These are phyloP conservation scores for Sarcophilus harrisii DNA, from an alignment of 2,797 vertebrate genomes.

Conservation along the genomic window DNA sequence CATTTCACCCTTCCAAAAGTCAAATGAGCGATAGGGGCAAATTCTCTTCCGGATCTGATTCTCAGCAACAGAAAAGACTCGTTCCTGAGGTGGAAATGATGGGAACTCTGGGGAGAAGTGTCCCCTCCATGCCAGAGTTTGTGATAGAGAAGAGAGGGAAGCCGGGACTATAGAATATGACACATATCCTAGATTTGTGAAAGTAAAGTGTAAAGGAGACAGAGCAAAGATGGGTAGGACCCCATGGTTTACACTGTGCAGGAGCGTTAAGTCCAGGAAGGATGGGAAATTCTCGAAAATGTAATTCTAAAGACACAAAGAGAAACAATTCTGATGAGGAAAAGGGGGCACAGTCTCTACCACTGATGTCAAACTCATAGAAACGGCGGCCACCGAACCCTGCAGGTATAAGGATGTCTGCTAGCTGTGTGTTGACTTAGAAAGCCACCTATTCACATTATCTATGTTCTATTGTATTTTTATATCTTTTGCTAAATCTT, in stretches of 20 bases:
- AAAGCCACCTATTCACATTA: background rate
- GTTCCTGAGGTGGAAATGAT: background rate
- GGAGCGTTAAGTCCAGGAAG: background rate
- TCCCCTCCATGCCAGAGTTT: background rate
- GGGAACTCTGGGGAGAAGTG: background rate
- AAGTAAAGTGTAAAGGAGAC: background rate
- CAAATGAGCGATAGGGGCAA: background rate
- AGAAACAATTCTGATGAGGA: background rate
- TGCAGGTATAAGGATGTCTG: background rate
- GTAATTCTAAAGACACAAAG: background rate
- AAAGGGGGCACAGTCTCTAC: background rate
- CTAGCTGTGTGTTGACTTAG: background rate
- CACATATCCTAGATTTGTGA: background rate
- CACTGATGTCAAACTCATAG: background rate
- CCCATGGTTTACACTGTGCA: background rate
- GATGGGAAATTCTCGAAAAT: background rate
- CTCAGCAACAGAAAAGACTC: background rate
- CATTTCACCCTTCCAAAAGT: background rate
- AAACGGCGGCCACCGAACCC: background rate
- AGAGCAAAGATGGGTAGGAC: background rate
- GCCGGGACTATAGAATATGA: background rate
- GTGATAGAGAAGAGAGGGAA: background rate
- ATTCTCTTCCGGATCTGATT: background rate
- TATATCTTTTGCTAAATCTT: background rate
- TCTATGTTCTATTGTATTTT: background rate